Percentiles rank a stretch among this genome's conserved stretches.
These are phyloP conservation scores for Poecilia velifera DNA, from an alignment of 2,797 vertebrate species.

Conservation along the genomic window DNA sequence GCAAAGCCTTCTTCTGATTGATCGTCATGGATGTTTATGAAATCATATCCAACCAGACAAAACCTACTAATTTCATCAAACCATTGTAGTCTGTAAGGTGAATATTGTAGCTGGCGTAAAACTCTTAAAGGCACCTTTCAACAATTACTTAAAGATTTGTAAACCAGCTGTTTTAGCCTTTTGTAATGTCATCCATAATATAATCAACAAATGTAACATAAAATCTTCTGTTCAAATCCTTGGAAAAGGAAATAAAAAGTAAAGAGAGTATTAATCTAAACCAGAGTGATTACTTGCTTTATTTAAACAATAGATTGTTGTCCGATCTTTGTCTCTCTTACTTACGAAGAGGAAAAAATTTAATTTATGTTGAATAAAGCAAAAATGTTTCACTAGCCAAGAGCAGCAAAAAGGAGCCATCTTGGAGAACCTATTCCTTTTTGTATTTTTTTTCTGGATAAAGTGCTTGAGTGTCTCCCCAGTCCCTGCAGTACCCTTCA, in stretches of 20 bases:
- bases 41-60: constrained; percentile 14
- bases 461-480: constrained; percentile 62
- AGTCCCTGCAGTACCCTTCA: constrained; percentile 36
- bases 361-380: background rate
- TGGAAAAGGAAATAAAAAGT: background rate
- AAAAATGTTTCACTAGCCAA: constrained; percentile 1
- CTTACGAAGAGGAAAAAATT: background rate
- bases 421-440: background rate
- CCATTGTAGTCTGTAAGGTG: constrained; percentile 11
- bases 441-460: constrained; percentile 45
- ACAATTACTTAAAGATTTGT: constrained; percentile 20
- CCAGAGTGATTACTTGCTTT: background rate
- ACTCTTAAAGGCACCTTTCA: constrained; percentile 66
- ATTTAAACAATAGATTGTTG: background rate
- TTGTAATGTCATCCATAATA: constrained; percentile 7
- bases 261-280: background rate
- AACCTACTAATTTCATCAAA: constrained; percentile 14
- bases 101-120: constrained; percentile 38
- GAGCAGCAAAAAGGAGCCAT: background rate
- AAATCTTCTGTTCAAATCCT: constrained; percentile 7
- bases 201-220: constrained; percentile 18
- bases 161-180: constrained; percentile 17
- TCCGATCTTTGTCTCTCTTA: background rate
- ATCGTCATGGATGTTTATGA: constrained; percentile 4
- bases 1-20: background rate